phyloP scores from a whole-genome alignment of 2,797 vertebrate genomes.

The Gymnocypris eckloni region DNA sequence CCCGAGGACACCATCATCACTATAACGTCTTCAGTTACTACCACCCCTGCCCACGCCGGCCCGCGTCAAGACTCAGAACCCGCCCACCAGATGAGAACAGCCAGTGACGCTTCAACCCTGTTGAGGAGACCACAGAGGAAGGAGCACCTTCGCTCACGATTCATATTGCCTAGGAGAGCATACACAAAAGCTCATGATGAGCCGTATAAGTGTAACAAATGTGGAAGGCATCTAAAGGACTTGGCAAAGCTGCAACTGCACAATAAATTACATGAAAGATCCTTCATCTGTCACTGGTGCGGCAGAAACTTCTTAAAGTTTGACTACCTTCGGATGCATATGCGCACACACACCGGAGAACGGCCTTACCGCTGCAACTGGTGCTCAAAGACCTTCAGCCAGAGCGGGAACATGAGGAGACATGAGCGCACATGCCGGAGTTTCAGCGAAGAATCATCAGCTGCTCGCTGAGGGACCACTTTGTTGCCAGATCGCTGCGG shows the following conservation, averaged over 20 bases:
- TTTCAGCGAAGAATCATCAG: conserved; percentile 77
- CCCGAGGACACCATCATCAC: conserved; percentile 66
- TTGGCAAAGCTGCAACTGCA: conserved; percentile 71
- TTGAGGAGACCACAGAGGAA: neutral
- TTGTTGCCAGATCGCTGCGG: conserved; percentile 68
- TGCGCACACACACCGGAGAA: conserved; percentile 82
- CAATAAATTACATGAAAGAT: conserved; percentile 74
- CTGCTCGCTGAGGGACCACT: conserved; percentile 64
- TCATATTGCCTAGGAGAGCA: neutral
- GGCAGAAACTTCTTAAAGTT: conserved; percentile 81
- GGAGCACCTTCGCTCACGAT: neutral
- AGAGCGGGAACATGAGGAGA: conserved; percentile 78
- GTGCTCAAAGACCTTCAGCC: conserved; percentile 82
- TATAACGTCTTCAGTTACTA: conserved; percentile 46
- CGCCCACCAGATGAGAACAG: conserved; percentile 15
- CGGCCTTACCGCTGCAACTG: conserved; percentile 79
- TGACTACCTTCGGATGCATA: conserved; percentile 79
- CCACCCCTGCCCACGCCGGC: conserved; percentile 44
- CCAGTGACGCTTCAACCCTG: neutral
- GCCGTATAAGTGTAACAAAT: conserved; percentile 73
- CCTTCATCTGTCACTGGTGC: conserved; percentile 79
- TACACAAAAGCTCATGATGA: conserved; percentile 53
- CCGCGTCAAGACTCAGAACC: conserved; percentile 33
- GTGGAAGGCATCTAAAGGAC: conserved; percentile 73
- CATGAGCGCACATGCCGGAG: conserved; percentile 79